Base-by-base conservation (phyloP, 2,888 invertebrate species). In the Sicus ferrugineus region DNA sequence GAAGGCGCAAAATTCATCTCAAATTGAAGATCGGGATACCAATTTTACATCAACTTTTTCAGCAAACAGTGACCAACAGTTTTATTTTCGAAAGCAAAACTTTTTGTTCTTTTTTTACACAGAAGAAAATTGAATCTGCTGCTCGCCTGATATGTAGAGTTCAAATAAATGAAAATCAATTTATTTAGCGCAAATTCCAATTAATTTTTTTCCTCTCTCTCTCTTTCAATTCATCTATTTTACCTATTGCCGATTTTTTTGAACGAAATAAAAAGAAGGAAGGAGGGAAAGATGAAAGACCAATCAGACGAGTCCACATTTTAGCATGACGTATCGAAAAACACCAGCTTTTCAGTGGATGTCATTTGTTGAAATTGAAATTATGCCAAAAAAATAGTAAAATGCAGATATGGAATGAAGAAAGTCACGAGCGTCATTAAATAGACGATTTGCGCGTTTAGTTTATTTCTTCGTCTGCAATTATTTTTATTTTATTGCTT, bases 151-250 rank as follows among this genome's bases (percentile, higher is more conserved):
- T 16, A 42, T 14, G 7, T 21, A 11, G 16, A 48, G 30, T 26
- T 66, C 38, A 30, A 56, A 66, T 28, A 56, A 66, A 56, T 66
- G 19, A 28, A 42, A 56, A 42, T 56, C 56, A 66, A 56, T 38
- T 54, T 26, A 66, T 56, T 23, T 54, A 4, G 42, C 56, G 42
- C 38, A 11, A 42, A 19, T 66, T 66, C 21, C 28, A 66, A 42
- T 66, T 66, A 56, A 56, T 38, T 19, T 48, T 21, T 26, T 48
- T 46, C 5, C 28, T n/a, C 58, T 58, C 26, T 31, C 3, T 26
- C 6, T 58, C 58, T 14, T 4, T 23, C 14, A 7, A 19, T 31
- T 28, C 23, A 21, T 21, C 19, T 9, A 26, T 56, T 56, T 56
- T n/a, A 52, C n/a, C n/a, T n/a, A 11, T 7, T 52, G 19, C 52